phyloP scores from a whole-genome alignment of 2,888 invertebrate species.

The Palloptera scutellata region DNA sequence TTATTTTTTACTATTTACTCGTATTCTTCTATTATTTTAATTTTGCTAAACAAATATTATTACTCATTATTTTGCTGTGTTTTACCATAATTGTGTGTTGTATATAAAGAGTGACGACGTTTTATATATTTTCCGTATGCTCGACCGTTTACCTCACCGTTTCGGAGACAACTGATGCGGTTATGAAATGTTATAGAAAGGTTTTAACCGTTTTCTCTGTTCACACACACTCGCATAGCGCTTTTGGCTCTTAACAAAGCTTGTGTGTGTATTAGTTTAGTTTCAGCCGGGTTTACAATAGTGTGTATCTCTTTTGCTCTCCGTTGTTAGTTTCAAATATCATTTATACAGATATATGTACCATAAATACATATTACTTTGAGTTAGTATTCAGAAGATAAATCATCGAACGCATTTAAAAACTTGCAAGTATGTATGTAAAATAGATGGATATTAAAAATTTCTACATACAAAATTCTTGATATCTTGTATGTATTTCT shows the following conservation, averaged over 20 bases:
- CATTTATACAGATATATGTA: no score
- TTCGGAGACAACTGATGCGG: slow-evolving; percentile 59
- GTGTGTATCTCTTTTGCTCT: no score
- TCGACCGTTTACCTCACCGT: slow-evolving; percentile 57
- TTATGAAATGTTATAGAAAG: slow-evolving; percentile 57
- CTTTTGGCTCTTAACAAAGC: not conserved
- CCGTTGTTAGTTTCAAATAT: no score
- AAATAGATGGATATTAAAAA: no score
- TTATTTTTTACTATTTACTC: not conserved
- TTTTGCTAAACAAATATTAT: not conserved
- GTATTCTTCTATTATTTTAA: not conserved
- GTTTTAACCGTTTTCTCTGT: slow-evolving; percentile 47
- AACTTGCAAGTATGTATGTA: not conserved
- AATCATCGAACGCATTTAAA: not conserved
- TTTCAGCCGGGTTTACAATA: slow-evolving; percentile 25
- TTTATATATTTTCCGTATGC: slow-evolving; percentile 23
- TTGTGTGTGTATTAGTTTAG: slow-evolving; percentile 2
- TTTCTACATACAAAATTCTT: no score
- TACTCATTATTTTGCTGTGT: no score
- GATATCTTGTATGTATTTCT: no score
- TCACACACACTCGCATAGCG: not conserved
- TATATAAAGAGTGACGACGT: slow-evolving; percentile 6
- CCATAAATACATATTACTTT: no score
- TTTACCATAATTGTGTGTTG: not conserved
- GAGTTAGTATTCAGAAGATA: not conserved